These are phyloP conservation scores for Coenonympha glycerion DNA, from an alignment of 2,888 invertebrate species.

Conservation along the genomic window DNA sequence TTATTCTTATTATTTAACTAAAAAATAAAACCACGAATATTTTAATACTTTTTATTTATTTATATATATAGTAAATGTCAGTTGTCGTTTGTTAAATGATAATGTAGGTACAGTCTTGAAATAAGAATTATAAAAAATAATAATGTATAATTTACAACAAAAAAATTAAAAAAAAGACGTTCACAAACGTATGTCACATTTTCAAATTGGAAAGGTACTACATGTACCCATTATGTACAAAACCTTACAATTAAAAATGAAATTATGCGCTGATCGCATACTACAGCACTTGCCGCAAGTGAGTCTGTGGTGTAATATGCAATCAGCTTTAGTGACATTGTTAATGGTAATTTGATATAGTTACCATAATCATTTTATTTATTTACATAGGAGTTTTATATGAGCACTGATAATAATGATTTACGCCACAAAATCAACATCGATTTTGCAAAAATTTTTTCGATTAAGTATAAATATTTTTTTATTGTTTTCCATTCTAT, in stretches of 20 bases:
- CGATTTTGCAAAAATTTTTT: slow-evolving; percentile 24
- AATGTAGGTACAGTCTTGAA: slow-evolving; percentile 70
- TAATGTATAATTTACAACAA: slow-evolving; percentile 58
- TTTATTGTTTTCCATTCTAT: slow-evolving; percentile 43
- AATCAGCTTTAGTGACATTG: slow-evolving; percentile 23
- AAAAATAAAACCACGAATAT: slow-evolving; percentile 49
- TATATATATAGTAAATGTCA: slow-evolving; percentile 73
- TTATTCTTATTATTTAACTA: neutral
- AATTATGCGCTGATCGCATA: slow-evolving; percentile 1
- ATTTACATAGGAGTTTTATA: slow-evolving; percentile 67
- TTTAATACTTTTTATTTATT: slow-evolving; percentile 66
- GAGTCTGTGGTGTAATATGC: neutral
- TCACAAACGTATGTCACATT: slow-evolving; percentile 29
- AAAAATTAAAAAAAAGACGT: slow-evolving; percentile 30
- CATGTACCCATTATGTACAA: slow-evolving; percentile 36
- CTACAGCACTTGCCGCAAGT: neutral
- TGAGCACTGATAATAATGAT: slow-evolving; percentile 39
- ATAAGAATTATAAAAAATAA: slow-evolving; percentile 65
- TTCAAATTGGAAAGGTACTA: slow-evolving; percentile 32
- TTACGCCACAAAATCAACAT: slow-evolving; percentile 32
- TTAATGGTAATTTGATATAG: slow-evolving; percentile 27
- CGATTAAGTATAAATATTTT: slow-evolving; percentile 40
- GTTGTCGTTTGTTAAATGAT: slow-evolving; percentile 63
- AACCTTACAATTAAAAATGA: slow-evolving; percentile 37
- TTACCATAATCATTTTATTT: slow-evolving; percentile 38